Evolutionary conservation across 2,113 vertebrate genomes (phyloP), one percentile per base, ranked within the genome.

Genomic region (Falcunculus frontatus): DNA sequence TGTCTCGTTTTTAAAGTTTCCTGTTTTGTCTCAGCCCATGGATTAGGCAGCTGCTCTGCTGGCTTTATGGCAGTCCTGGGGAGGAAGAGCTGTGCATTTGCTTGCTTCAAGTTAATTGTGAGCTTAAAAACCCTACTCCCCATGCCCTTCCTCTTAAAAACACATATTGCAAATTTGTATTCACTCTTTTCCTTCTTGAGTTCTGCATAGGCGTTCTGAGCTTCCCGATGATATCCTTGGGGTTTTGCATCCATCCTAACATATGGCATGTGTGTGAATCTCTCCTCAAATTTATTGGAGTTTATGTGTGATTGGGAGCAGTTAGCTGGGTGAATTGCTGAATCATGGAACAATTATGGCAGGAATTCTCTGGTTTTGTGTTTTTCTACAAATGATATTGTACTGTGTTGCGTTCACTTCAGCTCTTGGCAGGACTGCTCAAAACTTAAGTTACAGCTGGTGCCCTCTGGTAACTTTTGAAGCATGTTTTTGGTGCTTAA

Each of bases 301-400:
- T 93, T 95, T 94, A 62, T 97, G 59, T 97, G 79, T 95, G 89
- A 35, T 3, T 96, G 96, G 97, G 96, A 97, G 94, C 96, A 96
- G 91, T 97, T 97, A 97, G 92, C 79, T 26, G 92, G 56, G 50
- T 96, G 93, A 93, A 41, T 65, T 96, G 97, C 97, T 98, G 97
- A 98, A 96, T 98, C 97, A 96, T 95, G 89, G 95, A 97, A 96
- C 94, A 92, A 68, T 97, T 96, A 95, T 52, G 90, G 92, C n/a
- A 95, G 76, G 33, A 62, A 89, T 94, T 79, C 59, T 93, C 50
- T 83, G 57, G 2, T 39, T 87, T 52, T 84, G 42, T 95, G 90
- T 79, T 93, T 97, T 93, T 69, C 77, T 92, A 85, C 91, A 81
- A 93, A 96, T 93, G 92, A 83, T 95, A 86, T 69, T 91, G 68